Base-by-base conservation (phyloP, 2,888 invertebrate genomes). In the Sarcophaga caerulescens region DNA sequence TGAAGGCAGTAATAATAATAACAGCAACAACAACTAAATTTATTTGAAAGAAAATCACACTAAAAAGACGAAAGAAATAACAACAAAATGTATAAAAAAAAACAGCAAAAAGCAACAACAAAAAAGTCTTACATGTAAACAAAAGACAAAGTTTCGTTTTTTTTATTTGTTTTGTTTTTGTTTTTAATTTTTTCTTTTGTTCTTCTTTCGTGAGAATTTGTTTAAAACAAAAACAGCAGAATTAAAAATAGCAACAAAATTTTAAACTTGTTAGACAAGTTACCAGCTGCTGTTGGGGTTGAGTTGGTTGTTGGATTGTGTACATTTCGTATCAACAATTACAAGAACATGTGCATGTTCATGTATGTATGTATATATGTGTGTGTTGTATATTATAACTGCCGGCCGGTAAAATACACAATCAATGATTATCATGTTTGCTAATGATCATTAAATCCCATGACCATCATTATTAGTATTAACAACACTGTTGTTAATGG, bases 351-450 rank as follows among this genome's bases (percentile, higher is more conserved):
- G 12, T 52, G 12, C 52, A 35, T 35, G 10, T 35, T 35, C 10
- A 10, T 35, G 35, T 35, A 35, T 10, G 10, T 35, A 35, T 35
- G 35, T 35, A 35, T 35, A 6, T 25, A 25, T 35, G 35, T 35
- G 35, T 35, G 35, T 35, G 0, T 1, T 35, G 35, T 35, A 10
- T 71, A 25, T 25, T 47, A 14, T 21, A 35, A 45, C 69, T 81
- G 77, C 86, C 86, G 86, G 86, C 86, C 86, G 86, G 86, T 81
- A 84, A 52, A 76, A 82, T 35, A 8, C 8, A 74, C 17, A 69
- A 69, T 63, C 63, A 65, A 60, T 60, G 23, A 10, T 25, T 45
- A 19, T n/a, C n/a, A 11, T 19, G n/a, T 3, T n/a, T 60, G n/a
- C 14, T 0, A 60, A 60, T 63, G 59, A 52, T 52, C 52, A 52